Conservation (phyloP, 2,797 vertebrate species). For the Arrhamphus sclerolepis region DNA sequence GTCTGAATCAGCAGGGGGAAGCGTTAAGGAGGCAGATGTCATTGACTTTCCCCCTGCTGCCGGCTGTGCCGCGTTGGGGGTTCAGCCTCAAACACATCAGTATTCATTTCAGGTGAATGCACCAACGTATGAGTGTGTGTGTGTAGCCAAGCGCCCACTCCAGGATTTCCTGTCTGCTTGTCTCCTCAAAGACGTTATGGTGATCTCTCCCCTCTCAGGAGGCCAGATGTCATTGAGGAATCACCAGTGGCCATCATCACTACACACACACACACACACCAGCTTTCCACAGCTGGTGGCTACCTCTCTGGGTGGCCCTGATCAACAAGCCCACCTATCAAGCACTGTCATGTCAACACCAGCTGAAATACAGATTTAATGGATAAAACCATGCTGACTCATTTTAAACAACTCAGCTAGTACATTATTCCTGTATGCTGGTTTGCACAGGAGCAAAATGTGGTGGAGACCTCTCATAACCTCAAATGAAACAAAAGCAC, state of each 20-base stretch:
- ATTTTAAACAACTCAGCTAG: conserved; percentile 9
- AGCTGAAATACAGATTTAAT: background rate
- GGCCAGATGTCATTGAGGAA: no score
- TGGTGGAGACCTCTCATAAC: conserved; percentile 21
- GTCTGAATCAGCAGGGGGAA: conserved; percentile 33
- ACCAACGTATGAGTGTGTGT: no score
- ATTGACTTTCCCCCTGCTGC: conserved; percentile 6
- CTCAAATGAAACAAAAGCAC: conserved; percentile 45
- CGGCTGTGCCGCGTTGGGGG: background rate
- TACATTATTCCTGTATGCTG: background rate
- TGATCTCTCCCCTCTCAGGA: no score
- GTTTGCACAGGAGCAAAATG: conserved; percentile 19
- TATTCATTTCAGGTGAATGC: conserved; percentile 11
- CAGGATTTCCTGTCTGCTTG: no score
- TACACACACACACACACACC: no score
- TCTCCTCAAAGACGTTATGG: no score
- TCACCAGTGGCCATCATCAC: no score
- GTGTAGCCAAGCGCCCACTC: no score
- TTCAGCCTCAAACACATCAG: conserved; percentile 15
- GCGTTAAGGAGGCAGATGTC: conserved; percentile 32
- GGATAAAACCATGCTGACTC: conserved; percentile 19
- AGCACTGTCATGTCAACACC: conserved; percentile 28
- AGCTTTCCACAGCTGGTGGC: no score
- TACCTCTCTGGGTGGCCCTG: background rate
- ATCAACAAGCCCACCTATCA: conserved; percentile 15